Base-by-base conservation (phyloP, 2,888 invertebrate species). In the Ptycholaimellus sp. region DNA sequence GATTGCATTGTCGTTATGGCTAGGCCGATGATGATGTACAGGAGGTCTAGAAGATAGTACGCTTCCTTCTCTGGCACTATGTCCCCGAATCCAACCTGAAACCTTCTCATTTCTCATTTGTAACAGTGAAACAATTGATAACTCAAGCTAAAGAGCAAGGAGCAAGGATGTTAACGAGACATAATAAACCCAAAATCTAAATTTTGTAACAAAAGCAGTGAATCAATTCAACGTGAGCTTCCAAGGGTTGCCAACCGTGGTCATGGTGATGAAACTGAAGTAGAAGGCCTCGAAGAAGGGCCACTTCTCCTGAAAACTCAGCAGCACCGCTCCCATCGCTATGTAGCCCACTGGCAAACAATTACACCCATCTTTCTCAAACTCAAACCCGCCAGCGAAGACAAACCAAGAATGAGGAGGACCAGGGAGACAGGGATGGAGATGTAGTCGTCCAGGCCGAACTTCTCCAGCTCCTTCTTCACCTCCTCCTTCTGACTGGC, bases 241-340 rank as follows among this genome's bases (percentile, higher is more conserved):
- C n/a, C n/a, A n/a, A n/a, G n/a, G n/a, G n/a, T n/a, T n/a, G n/a
- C 34, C 9, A 36, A 49, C 54, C 22, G 54, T 54, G 19, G 54
- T 81, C 41, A 85, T 67, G 3, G 83, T 83, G 54, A 87, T 82
- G 61, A 87, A 87, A 57, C 83, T 85, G 64, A 85, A 87, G 62
- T 87, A 87, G 38, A 81, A 81, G 19, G 85, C 85, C 49, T 83
- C 80, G 46, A 90, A 68, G 55, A 76, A 72, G 49, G 74, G 72
- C 90, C 90, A 90, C 25, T 72, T 71, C 60, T 90, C 87, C 80
- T 83, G 87, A 54, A 73, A 67, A 2, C 75, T 72, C 59, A 93
- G 85, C 34, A 93, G 68, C 55, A 79, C 66, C 2, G 85, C 85
- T 14, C 90, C 90, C 39, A 81, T 78, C 53, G 79, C 71, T 39